Base-by-base conservation (phyloP, 2,797 vertebrate genomes). In the Manis crassicaudata region DNA sequence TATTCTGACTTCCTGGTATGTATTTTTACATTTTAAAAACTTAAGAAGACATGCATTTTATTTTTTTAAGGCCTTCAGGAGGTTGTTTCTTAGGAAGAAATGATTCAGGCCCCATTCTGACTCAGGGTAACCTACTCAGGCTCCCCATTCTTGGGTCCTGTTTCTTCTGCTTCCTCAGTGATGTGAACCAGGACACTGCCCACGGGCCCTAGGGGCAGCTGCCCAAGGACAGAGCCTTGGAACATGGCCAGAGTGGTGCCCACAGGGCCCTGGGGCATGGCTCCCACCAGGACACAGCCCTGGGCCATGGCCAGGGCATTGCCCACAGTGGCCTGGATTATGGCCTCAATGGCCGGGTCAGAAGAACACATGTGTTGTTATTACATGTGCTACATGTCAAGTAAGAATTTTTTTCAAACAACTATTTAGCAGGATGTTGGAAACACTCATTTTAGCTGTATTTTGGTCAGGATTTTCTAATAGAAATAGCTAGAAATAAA, bases 81-180 rank as follows among this genome's bases (percentile, higher is more conserved):
- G 81, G 20, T 72, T 95, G 14, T 96, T 97, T 95, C 95, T 96
- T 95, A 85, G 56, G 32, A 72, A 86, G 37, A 83, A 32, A 88
- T 54, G 43, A 52, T 52, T 96, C 25, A 63, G n/a, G 7, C 2
- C 40, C 4, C 7, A 11, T 82, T 67, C 50, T 89, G 56, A 40
- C 4, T 40, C n/a, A 46, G 40, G 75, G 37, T 6, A 62, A 21
- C 58, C 72, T 58, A 4, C 32, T 76, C 27, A 81, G 60, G 18
- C 50, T 79, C 2, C 40, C 4, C 7, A 11, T 85, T 83, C 87
- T 87, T 88, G 50, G 52, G 10, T 80, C n/a, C 25, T 76, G 8
- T 43, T 75, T 85, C 77, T 81, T 94, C 63, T 88, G 7, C 12
- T 92, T 97, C 37, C 43, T 96, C 73, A 97, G 73, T 95, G 95